Percentiles rank a stretch among this genome's conserved stretches.
Conservation (phyloP, 35 echinoderm and acorn worm genomes). For the Patiria miniata region DNA sequence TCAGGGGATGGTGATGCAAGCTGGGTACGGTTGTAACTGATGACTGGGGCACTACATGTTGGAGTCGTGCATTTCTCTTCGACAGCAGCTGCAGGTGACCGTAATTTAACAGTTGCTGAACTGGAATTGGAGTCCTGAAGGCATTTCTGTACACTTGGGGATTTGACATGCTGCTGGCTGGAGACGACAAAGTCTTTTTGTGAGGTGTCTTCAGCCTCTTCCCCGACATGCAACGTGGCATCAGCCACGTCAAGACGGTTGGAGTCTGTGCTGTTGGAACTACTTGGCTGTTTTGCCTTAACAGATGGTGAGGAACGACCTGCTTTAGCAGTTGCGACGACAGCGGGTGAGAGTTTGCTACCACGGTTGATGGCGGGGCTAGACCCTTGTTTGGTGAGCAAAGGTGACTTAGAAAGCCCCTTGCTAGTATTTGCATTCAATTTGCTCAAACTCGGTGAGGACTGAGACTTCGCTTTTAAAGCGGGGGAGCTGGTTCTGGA, state of each 20-base stretch:
- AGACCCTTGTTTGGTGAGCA: neutral
- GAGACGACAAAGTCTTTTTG: neutral
- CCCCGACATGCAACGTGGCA: neutral
- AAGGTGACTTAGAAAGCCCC: constrained; percentile 8
- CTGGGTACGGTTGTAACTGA: neutral
- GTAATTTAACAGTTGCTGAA: constrained; percentile 42
- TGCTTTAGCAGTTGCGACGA: neutral
- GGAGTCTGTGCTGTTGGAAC: neutral
- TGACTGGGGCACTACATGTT: neutral
- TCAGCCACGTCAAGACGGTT: neutral
- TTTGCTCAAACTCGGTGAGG: neutral
- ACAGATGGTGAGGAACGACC: constrained; percentile 3
- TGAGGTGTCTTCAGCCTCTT: neutral
- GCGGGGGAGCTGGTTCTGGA: constrained; percentile 1
- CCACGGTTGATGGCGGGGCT: neutral
- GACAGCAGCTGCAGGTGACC: neutral
- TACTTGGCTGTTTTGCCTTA: neutral
- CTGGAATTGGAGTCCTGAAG: constrained; percentile 36
- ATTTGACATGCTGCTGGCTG: neutral
- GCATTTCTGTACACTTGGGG: neutral
- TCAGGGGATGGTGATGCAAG: neutral
- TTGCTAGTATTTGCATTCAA: constrained; percentile 22
- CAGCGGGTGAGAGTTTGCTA: neutral
- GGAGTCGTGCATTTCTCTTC: neutral
- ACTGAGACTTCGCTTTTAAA: neutral